Percentiles rank a stretch among this genome's conserved stretches.
These are phyloP conservation scores for Pseudolaguvia tuberculata DNA, from an alignment of 2,113 vertebrate species.

Conservation along the genomic window DNA sequence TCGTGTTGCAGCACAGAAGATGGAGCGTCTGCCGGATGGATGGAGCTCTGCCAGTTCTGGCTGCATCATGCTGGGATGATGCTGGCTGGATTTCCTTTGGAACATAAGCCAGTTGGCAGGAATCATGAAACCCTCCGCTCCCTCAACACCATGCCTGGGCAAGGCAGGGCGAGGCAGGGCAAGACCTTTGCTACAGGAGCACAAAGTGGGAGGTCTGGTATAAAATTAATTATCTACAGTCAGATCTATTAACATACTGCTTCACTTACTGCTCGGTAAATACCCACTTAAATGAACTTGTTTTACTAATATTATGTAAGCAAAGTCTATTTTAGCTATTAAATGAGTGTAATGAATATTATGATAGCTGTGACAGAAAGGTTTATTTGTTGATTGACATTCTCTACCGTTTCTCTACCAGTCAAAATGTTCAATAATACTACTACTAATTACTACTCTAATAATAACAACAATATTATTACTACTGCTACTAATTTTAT, in stretches of 20 bases:
- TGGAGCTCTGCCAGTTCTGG: conserved; percentile 50
- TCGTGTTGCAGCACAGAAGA: conserved; percentile 56
- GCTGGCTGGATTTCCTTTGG: conserved; percentile 60
- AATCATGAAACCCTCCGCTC: conserved; percentile 23
- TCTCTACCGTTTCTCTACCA: no score
- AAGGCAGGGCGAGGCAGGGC: conserved; percentile 36
- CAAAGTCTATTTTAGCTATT: no score
- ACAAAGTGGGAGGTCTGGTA: conserved; percentile 12
- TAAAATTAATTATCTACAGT: conserved; percentile 30
- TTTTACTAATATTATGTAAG: not conserved
- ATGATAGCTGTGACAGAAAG: not conserved
- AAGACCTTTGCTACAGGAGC: conserved; percentile 29
- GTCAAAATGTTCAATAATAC: no score
- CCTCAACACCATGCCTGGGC: conserved; percentile 24
- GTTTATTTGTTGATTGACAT: no score
- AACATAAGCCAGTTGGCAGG: conserved; percentile 54
- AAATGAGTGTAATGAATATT: not conserved
- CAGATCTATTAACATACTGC: conserved; percentile 12
- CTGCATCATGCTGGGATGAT: conserved; percentile 51
- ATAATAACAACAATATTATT: no score
- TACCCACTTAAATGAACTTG: not conserved
- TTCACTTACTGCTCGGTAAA: not conserved
- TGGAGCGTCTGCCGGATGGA: conserved; percentile 50
- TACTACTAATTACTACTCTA: no score
- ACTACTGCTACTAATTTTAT: no score